Evolutionary conservation across 1,140 invertebrate species (phyloP), one percentile per base, ranked within the genome.

Genomic region (Bombyx mori): DNA sequence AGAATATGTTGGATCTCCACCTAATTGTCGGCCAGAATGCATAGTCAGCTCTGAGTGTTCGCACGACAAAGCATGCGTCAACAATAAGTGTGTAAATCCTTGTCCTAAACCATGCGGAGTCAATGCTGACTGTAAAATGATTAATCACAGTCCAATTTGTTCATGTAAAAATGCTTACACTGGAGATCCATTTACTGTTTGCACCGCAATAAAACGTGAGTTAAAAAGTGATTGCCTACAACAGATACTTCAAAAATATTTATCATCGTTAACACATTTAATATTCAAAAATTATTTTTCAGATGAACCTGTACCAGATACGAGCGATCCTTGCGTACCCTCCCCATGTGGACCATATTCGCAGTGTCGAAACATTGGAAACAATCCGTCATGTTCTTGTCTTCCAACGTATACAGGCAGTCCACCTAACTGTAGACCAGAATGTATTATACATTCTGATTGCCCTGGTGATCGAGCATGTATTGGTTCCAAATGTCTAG

Each of bases 271-370:
- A 47, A 47, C 6, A 47, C 8, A 47, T 47, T 47, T 47, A 47
- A 10, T 47, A 10, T 10, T 12, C 6, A 47, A 47, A 59, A 79
- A n/a, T 74, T 57, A 69, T 81, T 53, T 90, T 89, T 56, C 70
- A 88, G 69, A 75, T 88, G 70, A 81, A 59, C 56, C 59, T 53
- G 61, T 68, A 45, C 62, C 61, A 49, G 66, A 71, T 52, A 51
- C 60, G 26, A 73, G 74, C 53, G 85, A 92, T 68, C 92, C 92
- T 3, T 94, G 93, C 69, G 52, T 89, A 22, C 92, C 92, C 50
- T 91, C 90, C 47, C 92, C 92, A 6, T 95, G 94, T 79, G 94
- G 93, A 44, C 88, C 89, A 22, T 92, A 93, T 75, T 90, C 92
- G 10, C 85, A 91, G 69, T 94, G 94, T 73, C 83, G 89, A 61